Evolutionary conservation across 1,140 invertebrate genomes (phyloP), one percentile per base, ranked within the genome.

Genomic region (Halictus rubicundus): DNA sequence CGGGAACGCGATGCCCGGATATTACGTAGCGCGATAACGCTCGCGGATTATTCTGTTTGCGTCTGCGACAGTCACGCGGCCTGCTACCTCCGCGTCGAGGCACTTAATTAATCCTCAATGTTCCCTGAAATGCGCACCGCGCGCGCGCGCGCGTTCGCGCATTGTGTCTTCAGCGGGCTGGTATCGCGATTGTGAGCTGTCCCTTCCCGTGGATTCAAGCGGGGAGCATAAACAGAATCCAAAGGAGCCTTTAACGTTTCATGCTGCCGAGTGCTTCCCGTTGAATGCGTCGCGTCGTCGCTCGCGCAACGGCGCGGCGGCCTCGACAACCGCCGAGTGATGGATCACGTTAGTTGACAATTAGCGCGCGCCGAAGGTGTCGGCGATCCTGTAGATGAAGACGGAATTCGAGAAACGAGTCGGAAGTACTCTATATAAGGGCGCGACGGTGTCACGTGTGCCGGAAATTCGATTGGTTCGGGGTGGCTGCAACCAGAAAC

Each of bases 161-260:
- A 68, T 68, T 68, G 23, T 68, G 23, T 39, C 21, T 19, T 27
- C 6, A 23, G 25, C 46, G 37, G 52, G 49, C 32, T 64, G 21
- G 52, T 79, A 79, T 59, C 25, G n/a, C 54, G 83, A 70, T 80
- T 83, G 68, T 52, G 21, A 61, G 72, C 25, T 73, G 61, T 84
- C 76, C 83, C 63, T 63, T 39, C 12, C 60, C 61, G 19, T 39
- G 70, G 59, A 71, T 68, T 68, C 52, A 57, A 64, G 68, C 32
- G 10, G 46, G 54, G 52, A 23, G 37, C 69, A 42, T 65, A 70
- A 68, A 82, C 57, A 73, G 68, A 59, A 70, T 63, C 68, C 81
- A 74, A 79, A 84, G 75, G 65, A 70, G 60, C 52, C 60, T 73
- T 83, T 70, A 79, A 83, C 75, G 75, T 83, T 82, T 83, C 75